These are phyloP conservation scores for Typhlichthys eigenmanni DNA, from an alignment of 2,797 vertebrate genomes.

Conservation along the genomic window DNA sequence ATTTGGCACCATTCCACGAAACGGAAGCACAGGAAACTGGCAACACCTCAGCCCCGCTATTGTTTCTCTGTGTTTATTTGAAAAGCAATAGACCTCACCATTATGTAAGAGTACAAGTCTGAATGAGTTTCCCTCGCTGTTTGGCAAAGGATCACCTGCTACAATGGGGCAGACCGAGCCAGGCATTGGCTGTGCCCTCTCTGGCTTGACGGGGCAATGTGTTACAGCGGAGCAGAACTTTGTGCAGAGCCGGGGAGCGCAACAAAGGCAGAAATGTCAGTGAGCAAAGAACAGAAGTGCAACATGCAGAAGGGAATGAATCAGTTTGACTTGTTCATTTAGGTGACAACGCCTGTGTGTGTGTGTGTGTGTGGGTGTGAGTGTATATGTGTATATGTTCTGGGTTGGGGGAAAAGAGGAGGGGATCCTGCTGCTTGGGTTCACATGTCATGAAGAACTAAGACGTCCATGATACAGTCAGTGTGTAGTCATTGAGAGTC, in stretches of 20 bases:
- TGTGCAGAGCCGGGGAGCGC: constrained; percentile 45
- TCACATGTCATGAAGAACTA: constrained; percentile 59
- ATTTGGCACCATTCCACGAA: constrained; percentile 32
- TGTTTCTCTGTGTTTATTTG: constrained; percentile 42
- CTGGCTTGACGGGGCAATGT: constrained; percentile 57
- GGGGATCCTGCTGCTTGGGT: constrained; percentile 21
- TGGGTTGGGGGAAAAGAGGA: constrained; percentile 12
- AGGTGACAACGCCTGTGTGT: constrained; percentile 3
- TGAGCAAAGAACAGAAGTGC: constrained; percentile 51
- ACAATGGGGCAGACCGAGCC: constrained; percentile 62
- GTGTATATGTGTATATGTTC: constrained; percentile 18
- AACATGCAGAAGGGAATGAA: constrained; percentile 56
- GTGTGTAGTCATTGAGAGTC: constrained; percentile 61
- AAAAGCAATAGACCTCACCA: constrained; percentile 32
- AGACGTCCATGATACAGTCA: constrained; percentile 45
- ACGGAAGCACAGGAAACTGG: constrained; percentile 26
- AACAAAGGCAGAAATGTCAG: constrained; percentile 64
- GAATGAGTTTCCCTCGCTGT: constrained; percentile 61
- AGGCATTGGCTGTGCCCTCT: constrained; percentile 54
- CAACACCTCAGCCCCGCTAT: constrained; percentile 38
- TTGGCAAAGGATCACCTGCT: constrained; percentile 62
- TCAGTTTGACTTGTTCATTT: constrained; percentile 55
- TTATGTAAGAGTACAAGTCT: constrained; percentile 51
- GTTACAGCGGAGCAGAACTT: constrained; percentile 43
- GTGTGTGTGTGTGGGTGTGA: constrained; percentile 29